Evolutionary conservation across 2,888 invertebrate genomes (phyloP).

Genomic region (Ecliptopera silaceata): DNA sequence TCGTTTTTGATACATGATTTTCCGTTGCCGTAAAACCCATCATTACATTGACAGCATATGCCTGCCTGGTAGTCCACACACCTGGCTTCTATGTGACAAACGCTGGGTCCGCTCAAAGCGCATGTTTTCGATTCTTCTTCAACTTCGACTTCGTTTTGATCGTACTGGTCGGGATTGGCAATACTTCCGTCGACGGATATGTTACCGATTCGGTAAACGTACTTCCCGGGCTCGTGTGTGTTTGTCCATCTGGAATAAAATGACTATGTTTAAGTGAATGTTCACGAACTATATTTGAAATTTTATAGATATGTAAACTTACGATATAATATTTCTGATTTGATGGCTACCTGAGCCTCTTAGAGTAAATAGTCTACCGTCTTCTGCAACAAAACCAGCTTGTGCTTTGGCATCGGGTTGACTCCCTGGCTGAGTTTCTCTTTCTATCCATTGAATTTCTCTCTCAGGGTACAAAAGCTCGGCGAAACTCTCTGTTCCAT

Average conservation of each 20-base stretch:
- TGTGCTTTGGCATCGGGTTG: slow-evolving; percentile 96
- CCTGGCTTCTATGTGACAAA: slow-evolving; percentile 91
- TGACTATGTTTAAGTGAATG: neutral
- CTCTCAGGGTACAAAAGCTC: slow-evolving; percentile 94
- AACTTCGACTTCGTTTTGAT: slow-evolving; percentile 67
- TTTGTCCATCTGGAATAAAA: slow-evolving; percentile 90
- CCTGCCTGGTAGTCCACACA: slow-evolving; percentile 93
- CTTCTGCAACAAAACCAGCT: slow-evolving; percentile 94
- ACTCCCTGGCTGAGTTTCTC: slow-evolving; percentile 88
- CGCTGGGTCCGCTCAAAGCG: slow-evolving; percentile 85
- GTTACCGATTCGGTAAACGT: slow-evolving; percentile 93
- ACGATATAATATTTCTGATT: slow-evolving; percentile 91
- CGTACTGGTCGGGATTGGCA: slow-evolving; percentile 85
- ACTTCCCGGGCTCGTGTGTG: slow-evolving; percentile 91
- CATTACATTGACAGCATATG: slow-evolving; percentile 94
- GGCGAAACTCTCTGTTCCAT: slow-evolving; percentile 91
- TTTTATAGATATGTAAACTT: slow-evolving; percentile 46
- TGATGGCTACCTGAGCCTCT: slow-evolving; percentile 96
- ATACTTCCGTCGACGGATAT: slow-evolving; percentile 85
- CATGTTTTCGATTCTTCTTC: slow-evolving; percentile 82
- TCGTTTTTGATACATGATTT: slow-evolving; percentile 93
- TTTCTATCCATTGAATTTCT: slow-evolving; percentile 96
- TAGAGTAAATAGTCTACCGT: slow-evolving; percentile 89
- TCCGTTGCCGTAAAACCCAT: slow-evolving; percentile 97
- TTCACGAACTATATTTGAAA: neutral